Base-by-base conservation (phyloP, 2,113 vertebrate genomes). In the Dipodomys ordii region DNA sequence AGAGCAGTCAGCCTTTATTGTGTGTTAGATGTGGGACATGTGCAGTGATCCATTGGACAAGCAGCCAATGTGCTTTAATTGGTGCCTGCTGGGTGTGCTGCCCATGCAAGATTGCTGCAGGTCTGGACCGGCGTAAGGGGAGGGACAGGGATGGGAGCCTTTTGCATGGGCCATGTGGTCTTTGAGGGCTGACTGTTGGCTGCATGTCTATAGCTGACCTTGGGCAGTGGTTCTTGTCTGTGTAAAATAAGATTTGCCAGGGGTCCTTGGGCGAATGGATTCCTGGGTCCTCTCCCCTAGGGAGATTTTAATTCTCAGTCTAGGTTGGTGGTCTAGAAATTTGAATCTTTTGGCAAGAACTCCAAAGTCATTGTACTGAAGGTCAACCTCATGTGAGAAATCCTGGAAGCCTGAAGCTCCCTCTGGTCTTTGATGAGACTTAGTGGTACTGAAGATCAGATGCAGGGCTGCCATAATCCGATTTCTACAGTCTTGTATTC, bases 31-130 rank as follows among this genome's bases (percentile, higher is more conserved):
- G 35, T 76, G 88, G 96, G 76, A 83, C 0, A 25, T 93, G 88
- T 93, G 88, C 88, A 88, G 88, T 32, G 92, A 96, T 72, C 91
- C 93, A 20, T 86, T 44, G 16, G 67, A 86, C 95, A 96, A 53
- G 30, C 67, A 90, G 79, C 76, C 91, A 85, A 68, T 53, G 49
- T 7, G 76, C 62, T 95, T 60, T 93, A 88, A 92, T 90, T 92
- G 94, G 86, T 6, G 1, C 79, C 92, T 28, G 90, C 94, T 93
- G 94, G 64, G 91, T 87, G 83, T 44, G 67, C 73, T 83, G 71
- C 64, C 62, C 10, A 3, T 3, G n/a, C 62, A 82, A 65, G 74
- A 44, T 76, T 22, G 49, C 30, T 53, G 6, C 27, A 20, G 69
- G 35, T 25, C 5, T 30, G 30, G 67, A 2, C 23, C 12, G 25